Evolutionary conservation across 2,888 invertebrate genomes (phyloP).

Genomic region (Lissonota sp.): DNA sequence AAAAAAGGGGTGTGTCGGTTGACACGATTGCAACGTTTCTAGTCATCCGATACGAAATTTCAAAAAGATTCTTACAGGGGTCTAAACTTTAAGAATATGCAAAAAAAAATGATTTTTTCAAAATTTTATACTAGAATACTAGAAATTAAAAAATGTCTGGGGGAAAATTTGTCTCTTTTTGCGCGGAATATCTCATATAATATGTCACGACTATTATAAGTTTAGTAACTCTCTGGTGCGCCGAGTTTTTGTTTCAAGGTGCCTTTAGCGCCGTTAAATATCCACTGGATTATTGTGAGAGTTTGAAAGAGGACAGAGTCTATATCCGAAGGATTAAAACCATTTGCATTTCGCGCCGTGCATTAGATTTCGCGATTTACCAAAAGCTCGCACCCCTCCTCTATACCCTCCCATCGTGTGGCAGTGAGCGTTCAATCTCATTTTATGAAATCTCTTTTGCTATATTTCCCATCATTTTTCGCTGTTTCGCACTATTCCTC

Average conservation of each 20-base stretch:
- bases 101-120: too few species aligned
- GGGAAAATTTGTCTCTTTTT: too few species aligned
- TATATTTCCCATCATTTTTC: conserved; percentile 20
- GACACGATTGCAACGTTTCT: too few species aligned
- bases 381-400: conserved; percentile 17
- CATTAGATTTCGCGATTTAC: conserved; percentile 54
- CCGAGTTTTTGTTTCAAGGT: conserved; percentile 31
- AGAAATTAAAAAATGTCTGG: too few species aligned
- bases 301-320: conserved; percentile 26
- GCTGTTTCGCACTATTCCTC: conserved; percentile 6
- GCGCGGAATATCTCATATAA: too few species aligned
- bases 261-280: conserved; percentile 47
- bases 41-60: too few species aligned
- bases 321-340: conserved; percentile 60
- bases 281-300: conserved; percentile 61
- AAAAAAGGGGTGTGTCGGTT: too few species aligned
- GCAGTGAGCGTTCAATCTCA: conserved; percentile 4
- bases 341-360: conserved; percentile 64
- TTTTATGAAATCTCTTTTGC: conserved; percentile 5
- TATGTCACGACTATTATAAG: not conserved
- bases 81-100: too few species aligned
- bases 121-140: too few species aligned
- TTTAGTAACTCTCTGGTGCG: conserved; percentile 1
- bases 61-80: too few species aligned
- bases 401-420: too few species aligned